Conservation (phyloP, 2,113 vertebrate genomes). For the Microcebus jonahi region DNA sequence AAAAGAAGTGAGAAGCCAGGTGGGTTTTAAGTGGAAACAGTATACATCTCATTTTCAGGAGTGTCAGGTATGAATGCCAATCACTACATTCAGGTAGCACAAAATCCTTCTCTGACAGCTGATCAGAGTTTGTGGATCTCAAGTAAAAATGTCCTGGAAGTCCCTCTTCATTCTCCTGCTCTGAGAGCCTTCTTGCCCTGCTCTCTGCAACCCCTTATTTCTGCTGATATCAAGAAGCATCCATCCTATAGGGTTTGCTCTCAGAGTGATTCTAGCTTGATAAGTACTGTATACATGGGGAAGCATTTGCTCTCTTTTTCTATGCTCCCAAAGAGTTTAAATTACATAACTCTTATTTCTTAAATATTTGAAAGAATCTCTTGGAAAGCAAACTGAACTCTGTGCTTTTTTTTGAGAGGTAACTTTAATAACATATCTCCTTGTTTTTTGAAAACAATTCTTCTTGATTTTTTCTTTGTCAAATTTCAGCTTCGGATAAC, state of each 20-base stretch:
- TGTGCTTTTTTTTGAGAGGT: neutral
- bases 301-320: neutral
- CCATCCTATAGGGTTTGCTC: neutral
- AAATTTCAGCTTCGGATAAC: slow-evolving; percentile 19
- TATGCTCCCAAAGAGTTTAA: neutral
- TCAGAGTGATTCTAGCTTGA: neutral
- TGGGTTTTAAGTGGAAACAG: neutral
- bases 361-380: neutral
- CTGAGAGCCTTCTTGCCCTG: neutral
- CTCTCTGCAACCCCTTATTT: neutral
- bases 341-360: neutral
- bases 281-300: neutral
- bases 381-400: neutral
- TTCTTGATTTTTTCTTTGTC: slow-evolving; percentile 38
- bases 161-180: neutral
- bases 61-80: neutral
- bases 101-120: neutral
- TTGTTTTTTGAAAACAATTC: neutral
- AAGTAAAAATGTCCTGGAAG: neutral
- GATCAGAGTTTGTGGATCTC: neutral
- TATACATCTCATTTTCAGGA: neutral
- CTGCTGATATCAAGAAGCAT: neutral
- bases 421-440: neutral
- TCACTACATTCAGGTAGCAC: neutral
- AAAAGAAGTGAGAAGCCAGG: neutral